A percentile compares a stretch with the other conserved stretches of the same genome.
Evolutionary conservation across 1,140 invertebrate species (phyloP).

Genomic region (Chironomus tepperi): DNA sequence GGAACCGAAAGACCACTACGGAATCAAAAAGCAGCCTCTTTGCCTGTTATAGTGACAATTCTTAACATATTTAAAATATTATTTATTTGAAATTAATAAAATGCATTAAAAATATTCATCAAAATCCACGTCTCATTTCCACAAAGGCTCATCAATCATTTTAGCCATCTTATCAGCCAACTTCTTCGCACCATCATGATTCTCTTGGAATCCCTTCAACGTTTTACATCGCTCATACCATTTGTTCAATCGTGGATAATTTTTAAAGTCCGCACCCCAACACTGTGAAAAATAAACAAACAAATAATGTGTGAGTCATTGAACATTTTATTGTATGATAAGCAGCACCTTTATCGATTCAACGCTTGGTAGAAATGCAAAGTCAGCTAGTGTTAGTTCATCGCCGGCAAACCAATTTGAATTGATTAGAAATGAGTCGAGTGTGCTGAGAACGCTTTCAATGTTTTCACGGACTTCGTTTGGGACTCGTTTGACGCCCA

Average conservation of each 20-base stretch:
- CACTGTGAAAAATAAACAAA: neutral
- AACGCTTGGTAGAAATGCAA: neutral
- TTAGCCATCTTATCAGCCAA: conserved; percentile 3
- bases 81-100: too few species aligned
- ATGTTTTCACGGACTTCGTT: neutral
- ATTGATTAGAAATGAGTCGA: neutral
- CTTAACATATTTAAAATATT: too few species aligned
- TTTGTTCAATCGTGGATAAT: neutral
- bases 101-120: too few species aligned
- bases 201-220: neutral
- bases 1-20: too few species aligned
- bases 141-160: conserved; percentile 9
- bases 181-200: neutral
- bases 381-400: conserved; percentile 10
- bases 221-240: neutral
- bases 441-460: neutral
- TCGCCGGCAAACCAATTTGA: conserved; percentile 3
- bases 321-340: conserved; percentile 18
- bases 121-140: neutral
- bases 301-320: too few species aligned
- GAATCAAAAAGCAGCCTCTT: too few species aligned
- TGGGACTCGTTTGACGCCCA: neutral
- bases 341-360: neutral
- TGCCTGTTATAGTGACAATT: too few species aligned
- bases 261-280: neutral